Conservation (phyloP, 1,140 invertebrate species). For the Atta colombica region DNA sequence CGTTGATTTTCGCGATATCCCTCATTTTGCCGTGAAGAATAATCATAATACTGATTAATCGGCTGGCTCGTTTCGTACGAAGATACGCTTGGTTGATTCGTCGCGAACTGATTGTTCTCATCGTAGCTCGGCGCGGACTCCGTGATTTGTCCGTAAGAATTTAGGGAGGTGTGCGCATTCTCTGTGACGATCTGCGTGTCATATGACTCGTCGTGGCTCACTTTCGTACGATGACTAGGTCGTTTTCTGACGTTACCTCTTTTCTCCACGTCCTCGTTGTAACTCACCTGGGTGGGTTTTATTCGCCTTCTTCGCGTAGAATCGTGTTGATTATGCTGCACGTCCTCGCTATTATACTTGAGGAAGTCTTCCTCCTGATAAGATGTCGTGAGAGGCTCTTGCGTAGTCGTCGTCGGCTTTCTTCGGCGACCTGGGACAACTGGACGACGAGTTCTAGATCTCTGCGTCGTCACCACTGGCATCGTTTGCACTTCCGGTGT, state of each 20-base stretch:
- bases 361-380: slow-evolving; percentile 62
- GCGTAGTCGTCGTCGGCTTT: slow-evolving; percentile 71
- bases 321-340: slow-evolving; percentile 57
- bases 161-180: slow-evolving; percentile 39
- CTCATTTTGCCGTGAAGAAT: slow-evolving; percentile 45
- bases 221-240: slow-evolving; percentile 69
- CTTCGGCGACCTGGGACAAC: slow-evolving; percentile 59
- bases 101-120: slow-evolving; percentile 58
- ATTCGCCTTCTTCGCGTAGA: slow-evolving; percentile 48
- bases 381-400: slow-evolving; percentile 55
- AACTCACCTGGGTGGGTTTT: slow-evolving; percentile 49
- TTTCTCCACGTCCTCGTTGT: slow-evolving; percentile 58
- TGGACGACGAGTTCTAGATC: slow-evolving; percentile 72
- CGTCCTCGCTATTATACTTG: slow-evolving; percentile 70
- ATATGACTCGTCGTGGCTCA: slow-evolving; percentile 69
- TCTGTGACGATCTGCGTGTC: slow-evolving; percentile 75
- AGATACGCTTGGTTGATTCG: slow-evolving; percentile 35
- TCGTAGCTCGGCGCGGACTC: slow-evolving; percentile 50
- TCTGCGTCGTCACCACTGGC: slow-evolving; percentile 52
- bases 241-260: slow-evolving; percentile 70
- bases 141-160: slow-evolving; percentile 21
- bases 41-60: slow-evolving; percentile 61
- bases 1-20: slow-evolving; percentile 22
- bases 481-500: slow-evolving; percentile 40
- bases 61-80: slow-evolving; percentile 36